These are phyloP conservation scores for Cyclophora albipunctata DNA, from an alignment of 2,888 invertebrate genomes.

Conservation along the genomic window DNA sequence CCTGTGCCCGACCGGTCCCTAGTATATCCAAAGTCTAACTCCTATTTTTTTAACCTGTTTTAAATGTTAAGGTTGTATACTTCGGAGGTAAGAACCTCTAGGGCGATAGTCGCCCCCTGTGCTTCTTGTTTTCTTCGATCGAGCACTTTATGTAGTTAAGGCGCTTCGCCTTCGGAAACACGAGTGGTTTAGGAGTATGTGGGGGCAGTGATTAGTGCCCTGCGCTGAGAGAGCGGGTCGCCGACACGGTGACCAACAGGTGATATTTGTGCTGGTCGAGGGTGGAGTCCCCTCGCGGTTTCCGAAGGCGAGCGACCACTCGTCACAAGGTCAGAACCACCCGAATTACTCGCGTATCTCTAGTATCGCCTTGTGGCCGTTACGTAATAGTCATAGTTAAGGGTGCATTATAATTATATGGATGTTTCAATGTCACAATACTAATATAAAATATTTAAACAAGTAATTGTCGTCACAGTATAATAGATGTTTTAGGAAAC, in stretches of 20 bases:
- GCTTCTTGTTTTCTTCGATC: constrained; percentile 71
- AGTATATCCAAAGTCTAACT: constrained; percentile 71
- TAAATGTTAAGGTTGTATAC: constrained; percentile 68
- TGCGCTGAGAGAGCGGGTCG: constrained; percentile 26
- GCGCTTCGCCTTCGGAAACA: constrained; percentile 33
- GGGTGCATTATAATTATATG: constrained; percentile 26
- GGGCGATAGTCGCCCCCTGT: constrained; percentile 59
- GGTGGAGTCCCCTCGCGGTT: constrained; percentile 26
- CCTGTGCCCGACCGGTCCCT: constrained; percentile 31
- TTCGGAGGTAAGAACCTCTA: constrained; percentile 46
- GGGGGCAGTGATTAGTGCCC: constrained; percentile 17
- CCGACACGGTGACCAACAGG: constrained; percentile 3
- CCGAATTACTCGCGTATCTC: constrained; percentile 51
- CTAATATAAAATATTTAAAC: constrained; percentile 4
- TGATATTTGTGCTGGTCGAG: constrained; percentile 9
- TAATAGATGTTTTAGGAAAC: background rate
- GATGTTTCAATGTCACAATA: constrained; percentile 39
- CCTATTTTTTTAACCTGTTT: constrained; percentile 75
- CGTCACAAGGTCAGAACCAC: constrained; percentile 38
- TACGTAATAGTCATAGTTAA: constrained; percentile 36
- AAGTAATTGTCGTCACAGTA: constrained; percentile 29
- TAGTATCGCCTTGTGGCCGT: constrained; percentile 35
- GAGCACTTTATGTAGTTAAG: constrained; percentile 35
- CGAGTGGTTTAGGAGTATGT: constrained; percentile 18
- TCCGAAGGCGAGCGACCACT: constrained; percentile 36